Evolutionary conservation across 2,888 invertebrate species (phyloP), one percentile per base, ranked within the genome.

Genomic region (Agriopis marginaria): DNA sequence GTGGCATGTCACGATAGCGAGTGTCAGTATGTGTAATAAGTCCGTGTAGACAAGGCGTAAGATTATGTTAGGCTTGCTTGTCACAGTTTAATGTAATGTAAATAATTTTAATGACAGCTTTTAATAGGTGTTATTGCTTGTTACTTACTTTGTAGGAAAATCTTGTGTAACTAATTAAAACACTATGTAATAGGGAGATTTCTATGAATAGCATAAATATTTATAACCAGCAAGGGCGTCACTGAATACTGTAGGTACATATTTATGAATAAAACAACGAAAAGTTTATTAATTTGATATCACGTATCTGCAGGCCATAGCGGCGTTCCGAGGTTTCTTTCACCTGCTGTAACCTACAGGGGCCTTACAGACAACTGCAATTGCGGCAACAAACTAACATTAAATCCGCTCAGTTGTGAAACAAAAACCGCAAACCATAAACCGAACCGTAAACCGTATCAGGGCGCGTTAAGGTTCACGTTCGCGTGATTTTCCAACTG

Each of bases 81-180:
- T 39, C 39, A 8, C 39, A 39, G 40, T 42, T 42, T n/a, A 7
- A 32, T 32, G 11, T 54, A 56, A 42, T 17, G 42, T n/a, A 54
- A 39, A 54, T 56, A 44, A 56, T 56, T 42, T 42, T 42, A 56
- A 17, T 17, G 55, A 56, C 55, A 56, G 55, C 40, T 8, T 54
- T 9, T 39, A 54, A 39, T 54, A 55, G n/a, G 11, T 40, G 55
- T 55, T 55, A 55, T 55, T 54, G n/a, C n/a, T 39, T 54, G 39
- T 54, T 39, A 54, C 40, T 23, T 54, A 44, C 17, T n/a, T 11
- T 7, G 12, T 1, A 58, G 58, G 58, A 58, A 58, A 45, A 44
- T n/a, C 6, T 40, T 40, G 53, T 12, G 39, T 32, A 5, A 5
- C 32, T 23, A 23, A 23, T 1, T 23, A 23, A 12, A 9, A 5